Conservation (phyloP, 2,888 invertebrate species). For the Bimastos eiseni region DNA sequence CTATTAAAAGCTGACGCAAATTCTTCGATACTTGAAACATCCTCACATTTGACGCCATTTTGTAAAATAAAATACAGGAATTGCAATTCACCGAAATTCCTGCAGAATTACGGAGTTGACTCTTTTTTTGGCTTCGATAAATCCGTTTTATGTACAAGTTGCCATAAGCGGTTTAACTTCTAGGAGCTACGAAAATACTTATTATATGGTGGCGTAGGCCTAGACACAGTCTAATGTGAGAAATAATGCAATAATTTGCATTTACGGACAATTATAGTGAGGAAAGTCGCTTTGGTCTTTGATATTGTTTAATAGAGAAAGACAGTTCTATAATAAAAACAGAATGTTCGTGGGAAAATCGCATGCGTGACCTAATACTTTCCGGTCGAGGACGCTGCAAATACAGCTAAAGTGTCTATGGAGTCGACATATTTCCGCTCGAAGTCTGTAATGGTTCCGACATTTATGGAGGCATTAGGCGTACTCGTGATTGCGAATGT, state of each 20-base stretch:
- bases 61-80: background rate
- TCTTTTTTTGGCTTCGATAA: background rate
- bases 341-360: background rate
- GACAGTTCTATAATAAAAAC: background rate
- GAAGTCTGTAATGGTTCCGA: background rate
- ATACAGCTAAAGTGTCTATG: background rate
- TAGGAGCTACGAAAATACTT: background rate
- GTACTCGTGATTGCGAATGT: background rate
- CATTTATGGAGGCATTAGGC: background rate
- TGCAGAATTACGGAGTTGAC: background rate
- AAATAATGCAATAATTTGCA: background rate
- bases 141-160: no score
- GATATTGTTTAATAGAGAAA: background rate
- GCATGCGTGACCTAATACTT: background rate
- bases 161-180: background rate
- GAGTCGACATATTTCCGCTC: background rate
- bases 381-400: background rate
- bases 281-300: no score
- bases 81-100: background rate
- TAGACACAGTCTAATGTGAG: no score
- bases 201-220: no score
- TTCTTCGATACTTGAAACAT: background rate
- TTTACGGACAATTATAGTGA: background rate
- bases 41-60: background rate
- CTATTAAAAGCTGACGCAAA: no score